These are phyloP conservation scores for Aethes cnicana DNA, from an alignment of 2,888 invertebrate genomes.

Conservation along the genomic window DNA sequence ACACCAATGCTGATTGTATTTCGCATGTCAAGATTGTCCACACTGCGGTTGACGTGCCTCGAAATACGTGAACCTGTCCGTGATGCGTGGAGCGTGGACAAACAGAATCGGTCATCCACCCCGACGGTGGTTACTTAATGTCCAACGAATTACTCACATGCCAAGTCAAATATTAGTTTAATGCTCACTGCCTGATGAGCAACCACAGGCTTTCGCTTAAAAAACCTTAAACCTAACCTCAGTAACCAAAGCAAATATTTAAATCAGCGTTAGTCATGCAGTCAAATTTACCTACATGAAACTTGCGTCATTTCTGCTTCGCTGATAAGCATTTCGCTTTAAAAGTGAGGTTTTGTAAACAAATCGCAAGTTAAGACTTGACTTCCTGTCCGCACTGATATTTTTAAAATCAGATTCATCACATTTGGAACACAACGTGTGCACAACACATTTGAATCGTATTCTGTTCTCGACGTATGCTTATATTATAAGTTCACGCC, in stretches of 20 bases:
- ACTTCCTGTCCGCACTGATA: not conserved
- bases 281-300: conserved; percentile 12
- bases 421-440: not conserved
- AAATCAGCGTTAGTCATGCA: conserved; percentile 18
- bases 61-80: conserved; percentile 60
- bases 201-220: conserved; percentile 52
- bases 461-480: not conserved
- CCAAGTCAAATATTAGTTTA: conserved; percentile 63
- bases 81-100: conserved; percentile 52
- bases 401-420: not conserved
- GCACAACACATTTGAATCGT: not conserved
- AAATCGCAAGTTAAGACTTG: not conserved
- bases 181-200: conserved; percentile 51
- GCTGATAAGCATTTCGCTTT: conserved; percentile 14
- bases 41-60: conserved; percentile 44
- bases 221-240: too few species aligned
- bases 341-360: conserved; percentile 14
- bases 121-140: conserved; percentile 70
- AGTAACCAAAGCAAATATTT: conserved; percentile 25
- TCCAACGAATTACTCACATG: conserved; percentile 68
- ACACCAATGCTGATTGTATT: conserved; percentile 40
- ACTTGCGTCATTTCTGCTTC: conserved; percentile 21
- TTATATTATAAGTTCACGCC: conserved; percentile 25
- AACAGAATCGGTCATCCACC: conserved; percentile 74
- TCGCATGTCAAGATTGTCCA: conserved; percentile 46